Evolutionary conservation across 2,888 invertebrate genomes (phyloP).

Genomic region (Himalopsyche anomala): DNA sequence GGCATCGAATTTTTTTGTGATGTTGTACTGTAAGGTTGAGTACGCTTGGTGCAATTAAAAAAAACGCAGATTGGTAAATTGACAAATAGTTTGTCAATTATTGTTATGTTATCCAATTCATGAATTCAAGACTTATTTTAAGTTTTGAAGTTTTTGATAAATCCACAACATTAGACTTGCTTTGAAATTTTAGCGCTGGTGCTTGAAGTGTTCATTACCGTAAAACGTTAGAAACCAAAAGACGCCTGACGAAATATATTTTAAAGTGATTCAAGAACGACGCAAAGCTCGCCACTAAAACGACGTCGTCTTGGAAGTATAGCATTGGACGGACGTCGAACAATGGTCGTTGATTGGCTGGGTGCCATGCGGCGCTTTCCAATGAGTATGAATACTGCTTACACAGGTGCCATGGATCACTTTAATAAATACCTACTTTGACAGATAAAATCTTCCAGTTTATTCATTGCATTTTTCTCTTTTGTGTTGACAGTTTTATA

Average conservation of each 20-base stretch:
- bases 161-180: no score
- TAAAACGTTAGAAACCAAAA: slow-evolving; percentile 28
- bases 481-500: no score
- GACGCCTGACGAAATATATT: slow-evolving; percentile 17
- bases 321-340: slow-evolving; percentile 48
- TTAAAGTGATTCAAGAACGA: slow-evolving; percentile 4
- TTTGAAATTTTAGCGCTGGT: background rate
- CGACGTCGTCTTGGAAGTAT: slow-evolving; percentile 36
- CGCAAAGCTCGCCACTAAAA: background rate
- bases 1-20: no score
- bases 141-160: no score
- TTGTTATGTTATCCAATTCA: no score
- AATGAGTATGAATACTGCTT: slow-evolving; percentile 45
- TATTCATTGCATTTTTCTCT: no score
- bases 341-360: slow-evolving; percentile 56
- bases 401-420: slow-evolving; percentile 45
- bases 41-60: no score
- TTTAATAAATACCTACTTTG: background rate
- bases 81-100: no score
- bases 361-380: slow-evolving; percentile 45
- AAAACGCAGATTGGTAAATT: no score
- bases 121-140: no score
- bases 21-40: no score
- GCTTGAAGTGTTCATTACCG: background rate
- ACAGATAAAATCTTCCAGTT: no score